Conservation (phyloP, 1,140 invertebrate species). For the Lysiphlebus fabarum region DNA sequence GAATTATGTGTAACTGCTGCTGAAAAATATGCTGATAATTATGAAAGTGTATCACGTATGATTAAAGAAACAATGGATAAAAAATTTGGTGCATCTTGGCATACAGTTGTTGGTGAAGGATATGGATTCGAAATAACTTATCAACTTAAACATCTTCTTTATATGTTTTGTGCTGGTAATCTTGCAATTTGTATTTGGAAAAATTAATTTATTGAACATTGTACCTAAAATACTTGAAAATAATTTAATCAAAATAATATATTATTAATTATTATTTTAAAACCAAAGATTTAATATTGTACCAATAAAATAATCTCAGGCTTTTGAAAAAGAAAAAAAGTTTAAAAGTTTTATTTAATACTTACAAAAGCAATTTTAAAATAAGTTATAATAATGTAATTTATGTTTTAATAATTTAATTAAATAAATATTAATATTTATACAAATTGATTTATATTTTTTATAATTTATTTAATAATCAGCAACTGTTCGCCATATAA, state of each 20-base stretch:
- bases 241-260: neutral
- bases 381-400: conserved; percentile 3
- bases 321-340: too few relatives aligned
- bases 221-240: neutral
- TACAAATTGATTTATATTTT: neutral
- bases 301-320: too few relatives aligned
- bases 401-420: conserved; percentile 5
- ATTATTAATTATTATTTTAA: too few relatives aligned
- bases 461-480: conserved; percentile 2
- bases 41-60: conserved; percentile 72
- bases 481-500: conserved; percentile 75
- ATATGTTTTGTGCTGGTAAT: conserved; percentile 93
- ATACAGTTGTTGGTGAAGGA: conserved; percentile 90
- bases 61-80: conserved; percentile 96
- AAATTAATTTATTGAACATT: conserved; percentile 18
- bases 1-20: conserved; percentile 89
- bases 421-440: neutral
- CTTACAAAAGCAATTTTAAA: too few relatives aligned
- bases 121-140: conserved; percentile 94
- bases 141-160: conserved; percentile 88
- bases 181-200: conserved; percentile 92
- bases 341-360: too few relatives aligned
- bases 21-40: conserved; percentile 83
- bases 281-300: too few relatives aligned
- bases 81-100: conserved; percentile 91